phyloP scores from a whole-genome alignment of 1,140 invertebrate genomes.

The Magallana ariakensis region DNA sequence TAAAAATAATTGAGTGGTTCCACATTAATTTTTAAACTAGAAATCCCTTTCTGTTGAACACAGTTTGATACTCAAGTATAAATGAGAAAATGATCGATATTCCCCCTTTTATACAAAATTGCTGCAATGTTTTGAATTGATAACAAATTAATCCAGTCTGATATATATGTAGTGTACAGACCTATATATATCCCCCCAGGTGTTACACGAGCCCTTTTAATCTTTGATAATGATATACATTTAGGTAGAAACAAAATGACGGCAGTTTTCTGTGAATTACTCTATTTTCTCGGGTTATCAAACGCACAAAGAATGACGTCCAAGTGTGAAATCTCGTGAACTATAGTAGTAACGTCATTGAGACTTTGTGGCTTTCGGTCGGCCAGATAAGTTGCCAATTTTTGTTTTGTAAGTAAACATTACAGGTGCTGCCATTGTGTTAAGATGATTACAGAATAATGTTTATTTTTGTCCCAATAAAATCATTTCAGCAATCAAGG shows the following conservation, averaged over 20 bases:
- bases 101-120: too few relatives aligned
- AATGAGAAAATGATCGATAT: too few relatives aligned
- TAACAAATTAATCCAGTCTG: too few relatives aligned
- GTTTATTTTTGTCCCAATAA: constrained; percentile 1
- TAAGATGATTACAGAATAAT: constrained; percentile 18
- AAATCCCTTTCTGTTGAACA: too few relatives aligned
- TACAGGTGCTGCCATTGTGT: not conserved
- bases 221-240: constrained; percentile 9
- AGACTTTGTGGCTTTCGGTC: constrained; percentile 3
- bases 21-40: too few relatives aligned
- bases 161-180: not conserved
- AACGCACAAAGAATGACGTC: constrained; percentile 27
- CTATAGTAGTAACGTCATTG: constrained; percentile 10
- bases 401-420: constrained; percentile 19
- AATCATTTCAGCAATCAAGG: not conserved
- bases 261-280: not conserved
- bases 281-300: constrained; percentile 23
- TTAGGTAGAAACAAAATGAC: constrained; percentile 20
- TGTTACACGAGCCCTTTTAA: not conserved
- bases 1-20: too few relatives aligned
- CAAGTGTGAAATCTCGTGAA: constrained; percentile 24
- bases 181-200: not conserved
- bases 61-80: too few relatives aligned
- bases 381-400: constrained; percentile 23
- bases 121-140: too few relatives aligned